Evolutionary conservation across 2,888 invertebrate genomes (phyloP).

Genomic region (Sabatieria punctata): DNA sequence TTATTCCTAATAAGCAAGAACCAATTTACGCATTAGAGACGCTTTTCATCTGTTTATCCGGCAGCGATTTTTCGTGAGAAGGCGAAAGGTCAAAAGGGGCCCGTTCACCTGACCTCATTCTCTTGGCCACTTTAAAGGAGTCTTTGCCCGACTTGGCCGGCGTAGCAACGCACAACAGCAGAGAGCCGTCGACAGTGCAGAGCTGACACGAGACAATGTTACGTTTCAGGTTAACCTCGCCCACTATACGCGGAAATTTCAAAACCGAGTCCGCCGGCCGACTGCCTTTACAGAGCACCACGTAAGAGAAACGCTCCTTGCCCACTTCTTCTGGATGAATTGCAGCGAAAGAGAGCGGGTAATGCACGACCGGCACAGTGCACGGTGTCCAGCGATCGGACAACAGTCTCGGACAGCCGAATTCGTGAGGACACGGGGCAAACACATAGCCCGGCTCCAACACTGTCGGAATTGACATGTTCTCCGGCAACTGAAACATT

Average conservation of each 20-base stretch:
- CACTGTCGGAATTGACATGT: slow-evolving; percentile 18
- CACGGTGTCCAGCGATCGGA: slow-evolving; percentile 49
- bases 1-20: no score
- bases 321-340: slow-evolving; percentile 16
- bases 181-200: slow-evolving; percentile 54
- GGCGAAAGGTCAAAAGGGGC: no score
- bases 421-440: slow-evolving; percentile 60
- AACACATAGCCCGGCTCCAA: slow-evolving; percentile 22
- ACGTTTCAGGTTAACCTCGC: slow-evolving; percentile 50
- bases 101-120: no score
- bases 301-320: slow-evolving; percentile 54
- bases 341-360: slow-evolving; percentile 38
- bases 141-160: neutral
- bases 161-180: slow-evolving; percentile 45
- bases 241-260: slow-evolving; percentile 59
- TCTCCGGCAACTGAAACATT: slow-evolving; percentile 14
- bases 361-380: slow-evolving; percentile 51
- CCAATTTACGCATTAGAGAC: no score
- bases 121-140: no score
- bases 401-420: slow-evolving; percentile 51
- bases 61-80: no score
- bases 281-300: slow-evolving; percentile 57
- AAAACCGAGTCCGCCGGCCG: slow-evolving; percentile 10
- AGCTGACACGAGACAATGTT: slow-evolving; percentile 57
- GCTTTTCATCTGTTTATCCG: no score